These are phyloP conservation scores for Lepidotrigona ventralis DNA, from an alignment of 1,140 invertebrate species.

Conservation along the genomic window DNA sequence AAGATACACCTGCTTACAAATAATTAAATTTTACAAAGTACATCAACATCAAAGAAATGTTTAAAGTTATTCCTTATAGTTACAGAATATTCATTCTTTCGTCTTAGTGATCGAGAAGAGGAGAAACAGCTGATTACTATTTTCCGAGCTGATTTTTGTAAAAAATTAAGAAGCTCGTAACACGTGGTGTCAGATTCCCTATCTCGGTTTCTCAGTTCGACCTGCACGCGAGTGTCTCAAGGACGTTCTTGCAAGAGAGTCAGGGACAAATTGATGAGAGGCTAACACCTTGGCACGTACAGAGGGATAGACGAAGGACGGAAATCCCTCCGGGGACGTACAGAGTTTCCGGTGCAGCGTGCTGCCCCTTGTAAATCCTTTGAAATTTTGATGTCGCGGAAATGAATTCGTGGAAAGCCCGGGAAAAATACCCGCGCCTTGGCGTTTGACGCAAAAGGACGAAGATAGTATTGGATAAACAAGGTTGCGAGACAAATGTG, in stretches of 20 bases:
- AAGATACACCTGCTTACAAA: too few relatives aligned
- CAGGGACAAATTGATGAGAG: slow-evolving; percentile 36
- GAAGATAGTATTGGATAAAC: not conserved
- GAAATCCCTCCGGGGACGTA: slow-evolving; percentile 5
- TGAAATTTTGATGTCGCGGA: slow-evolving; percentile 23
- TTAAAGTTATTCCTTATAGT: too few relatives aligned
- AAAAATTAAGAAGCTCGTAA: slow-evolving; percentile 20
- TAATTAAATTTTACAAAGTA: too few relatives aligned
- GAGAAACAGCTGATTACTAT: not conserved
- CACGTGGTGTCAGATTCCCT: slow-evolving; percentile 23
- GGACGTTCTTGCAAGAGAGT: not conserved
- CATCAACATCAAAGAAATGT: too few relatives aligned
- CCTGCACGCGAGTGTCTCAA: not conserved
- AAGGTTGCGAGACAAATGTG: not conserved
- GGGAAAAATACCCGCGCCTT: not conserved
- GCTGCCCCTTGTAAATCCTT: not conserved
- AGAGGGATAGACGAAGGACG: slow-evolving; percentile 4
- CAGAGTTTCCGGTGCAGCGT: slow-evolving; percentile 4
- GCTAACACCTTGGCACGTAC: slow-evolving; percentile 19
- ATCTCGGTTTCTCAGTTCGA: slow-evolving; percentile 25
- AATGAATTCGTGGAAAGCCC: slow-evolving; percentile 25
- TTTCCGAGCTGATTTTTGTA: not conserved
- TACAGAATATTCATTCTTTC: too few relatives aligned
- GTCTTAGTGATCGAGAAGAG: too few relatives aligned
- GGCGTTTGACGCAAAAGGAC: not conserved